phyloP scores from a whole-genome alignment of 2,888 invertebrate species.

The Megamerina dolium region DNA sequence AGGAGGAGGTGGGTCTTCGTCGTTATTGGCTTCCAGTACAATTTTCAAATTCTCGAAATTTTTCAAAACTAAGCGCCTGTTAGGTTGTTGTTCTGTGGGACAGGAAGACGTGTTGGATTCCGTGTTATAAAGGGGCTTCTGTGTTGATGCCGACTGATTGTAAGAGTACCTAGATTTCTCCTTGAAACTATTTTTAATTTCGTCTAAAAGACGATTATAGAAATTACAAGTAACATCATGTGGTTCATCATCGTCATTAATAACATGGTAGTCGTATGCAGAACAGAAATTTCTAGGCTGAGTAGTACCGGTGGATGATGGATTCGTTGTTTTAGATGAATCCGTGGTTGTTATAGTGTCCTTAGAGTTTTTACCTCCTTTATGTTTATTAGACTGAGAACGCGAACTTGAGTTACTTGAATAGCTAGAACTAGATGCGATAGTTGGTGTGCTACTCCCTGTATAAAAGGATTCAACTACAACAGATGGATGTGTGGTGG shows the following conservation, averaged over 20 bases:
- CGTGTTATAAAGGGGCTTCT: slow-evolving; percentile 3
- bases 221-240: slow-evolving; percentile 45
- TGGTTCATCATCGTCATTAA: slow-evolving; percentile 21
- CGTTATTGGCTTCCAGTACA: slow-evolving; percentile 42
- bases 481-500: neutral
- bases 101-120: neutral
- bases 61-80: slow-evolving; percentile 37
- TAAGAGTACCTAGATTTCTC: slow-evolving; percentile 1
- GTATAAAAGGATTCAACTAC: slow-evolving; percentile 19
- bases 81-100: neutral
- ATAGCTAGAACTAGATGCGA: slow-evolving; percentile 25
- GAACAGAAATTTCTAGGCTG: slow-evolving; percentile 10
- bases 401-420: slow-evolving; percentile 40
- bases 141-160: slow-evolving; percentile 16
- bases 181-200: slow-evolving; percentile 43
- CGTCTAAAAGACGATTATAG: slow-evolving; percentile 46
- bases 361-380: slow-evolving; percentile 12
- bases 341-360: slow-evolving; percentile 10
- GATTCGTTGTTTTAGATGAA: slow-evolving; percentile 15
- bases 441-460: slow-evolving; percentile 28
- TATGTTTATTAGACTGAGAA: slow-evolving; percentile 39
- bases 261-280: slow-evolving; percentile 10
- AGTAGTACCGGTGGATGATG: slow-evolving; percentile 9
- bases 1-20: slow-evolving; percentile 41
- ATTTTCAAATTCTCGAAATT: slow-evolving; percentile 47